These are phyloP conservation scores for Oligia strigilis DNA, from an alignment of 2,888 invertebrate species.

Conservation along the genomic window DNA sequence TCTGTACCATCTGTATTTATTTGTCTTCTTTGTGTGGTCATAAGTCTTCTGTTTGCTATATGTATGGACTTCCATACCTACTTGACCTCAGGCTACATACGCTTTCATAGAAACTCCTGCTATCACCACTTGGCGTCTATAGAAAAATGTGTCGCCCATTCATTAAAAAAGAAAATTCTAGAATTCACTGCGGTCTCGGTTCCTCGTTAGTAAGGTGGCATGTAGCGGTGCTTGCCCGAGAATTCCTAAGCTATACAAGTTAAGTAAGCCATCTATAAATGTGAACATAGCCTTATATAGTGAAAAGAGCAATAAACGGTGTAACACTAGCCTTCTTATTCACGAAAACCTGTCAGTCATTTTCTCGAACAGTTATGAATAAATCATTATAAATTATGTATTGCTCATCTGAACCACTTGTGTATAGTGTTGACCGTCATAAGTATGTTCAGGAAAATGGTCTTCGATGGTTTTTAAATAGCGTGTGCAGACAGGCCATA, in stretches of 20 bases:
- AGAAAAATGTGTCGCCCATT: constrained; percentile 44
- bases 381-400: constrained; percentile 24
- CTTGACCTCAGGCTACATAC: constrained; percentile 17
- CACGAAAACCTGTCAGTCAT: constrained; percentile 59
- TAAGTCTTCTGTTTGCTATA: background rate
- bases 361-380: constrained; percentile 52
- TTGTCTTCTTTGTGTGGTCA: background rate
- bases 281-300: constrained; percentile 45
- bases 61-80: background rate
- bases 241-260: constrained; percentile 25
- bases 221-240: constrained; percentile 41
- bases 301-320: constrained; percentile 50
- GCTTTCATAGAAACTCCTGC: constrained; percentile 19
- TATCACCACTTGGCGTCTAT: background rate
- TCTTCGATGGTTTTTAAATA: background rate
- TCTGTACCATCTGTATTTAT: background rate
- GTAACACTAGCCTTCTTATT: constrained; percentile 58
- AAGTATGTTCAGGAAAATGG: background rate
- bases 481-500: background rate
- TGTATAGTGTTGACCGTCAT: background rate
- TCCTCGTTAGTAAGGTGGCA: constrained; percentile 43
- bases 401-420: constrained; percentile 8
- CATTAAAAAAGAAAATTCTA: constrained; percentile 55
- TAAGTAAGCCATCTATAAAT: constrained; percentile 55
- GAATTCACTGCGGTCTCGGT: constrained; percentile 29